These are phyloP conservation scores for Heliconius hewitsoni DNA, from an alignment of 1,140 invertebrate species.

Conservation along the genomic window DNA sequence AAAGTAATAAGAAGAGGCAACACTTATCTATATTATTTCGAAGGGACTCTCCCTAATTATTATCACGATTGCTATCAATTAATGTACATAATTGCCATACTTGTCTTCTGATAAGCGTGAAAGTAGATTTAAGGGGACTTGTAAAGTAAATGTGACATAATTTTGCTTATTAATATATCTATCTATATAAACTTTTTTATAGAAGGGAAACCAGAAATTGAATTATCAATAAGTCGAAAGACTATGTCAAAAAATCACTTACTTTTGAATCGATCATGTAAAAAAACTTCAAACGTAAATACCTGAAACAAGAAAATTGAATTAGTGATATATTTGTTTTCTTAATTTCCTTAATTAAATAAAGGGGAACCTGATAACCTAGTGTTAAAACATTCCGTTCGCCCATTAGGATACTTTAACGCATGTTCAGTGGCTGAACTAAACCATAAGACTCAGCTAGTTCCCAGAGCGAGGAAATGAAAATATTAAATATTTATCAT, in stretches of 20 bases:
- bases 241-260: not conserved
- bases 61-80: conserved; percentile 1
- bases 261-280: too few species aligned
- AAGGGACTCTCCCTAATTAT: not conserved
- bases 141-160: not conserved
- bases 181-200: too few species aligned
- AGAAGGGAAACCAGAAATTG: too few species aligned
- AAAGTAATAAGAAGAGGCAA: not conserved
- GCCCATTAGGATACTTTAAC: too few species aligned
- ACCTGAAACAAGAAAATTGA: conserved; percentile 3
- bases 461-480: too few species aligned
- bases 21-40: not conserved
- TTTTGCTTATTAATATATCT: not conserved
- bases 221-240: not conserved
- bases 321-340: too few species aligned
- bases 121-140: not conserved
- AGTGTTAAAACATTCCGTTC: too few species aligned
- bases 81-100: not conserved
- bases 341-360: too few species aligned
- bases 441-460: too few species aligned
- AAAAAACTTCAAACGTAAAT: not conserved
- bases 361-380: too few species aligned
- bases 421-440: too few species aligned
- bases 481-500: too few species aligned
- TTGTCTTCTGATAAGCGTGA: conserved; percentile 3